Percentiles rank a stretch among this genome's conserved stretches.
Evolutionary conservation across 2,888 invertebrate species (phyloP).

Genomic region (Xestia c-nigrum): DNA sequence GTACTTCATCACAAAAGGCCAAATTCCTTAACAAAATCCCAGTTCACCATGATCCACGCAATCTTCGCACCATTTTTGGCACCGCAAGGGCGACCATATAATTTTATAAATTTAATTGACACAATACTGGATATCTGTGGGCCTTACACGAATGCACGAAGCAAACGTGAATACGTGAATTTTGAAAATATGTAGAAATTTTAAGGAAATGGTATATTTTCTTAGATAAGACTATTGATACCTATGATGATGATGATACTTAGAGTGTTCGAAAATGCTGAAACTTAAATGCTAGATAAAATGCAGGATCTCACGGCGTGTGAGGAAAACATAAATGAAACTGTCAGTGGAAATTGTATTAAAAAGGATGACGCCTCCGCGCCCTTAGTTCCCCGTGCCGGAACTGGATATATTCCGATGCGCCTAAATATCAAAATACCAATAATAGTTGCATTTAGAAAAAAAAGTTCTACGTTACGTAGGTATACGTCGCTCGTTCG

Average conservation of each 20-base stretch:
- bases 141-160: background rate
- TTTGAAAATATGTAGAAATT: background rate
- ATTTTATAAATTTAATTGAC: slow-evolving; percentile 27
- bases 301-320: background rate
- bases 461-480: background rate
- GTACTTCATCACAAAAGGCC: slow-evolving; percentile 16
- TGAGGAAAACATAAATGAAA: background rate
- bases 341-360: background rate
- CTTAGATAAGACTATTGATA: background rate
- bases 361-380: background rate
- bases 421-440: background rate
- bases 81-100: slow-evolving; percentile 56
- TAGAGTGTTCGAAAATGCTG: background rate
- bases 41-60: slow-evolving; percentile 48
- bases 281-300: background rate
- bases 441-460: background rate
- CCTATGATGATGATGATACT: background rate
- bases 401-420: background rate
- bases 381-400: too few species aligned
- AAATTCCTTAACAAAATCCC: slow-evolving; percentile 18
- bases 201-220: background rate
- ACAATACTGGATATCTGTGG: slow-evolving; percentile 10
- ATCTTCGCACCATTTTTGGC: slow-evolving; percentile 53
- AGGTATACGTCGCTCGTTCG: background rate
- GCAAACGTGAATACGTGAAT: background rate